phyloP scores from a whole-genome alignment of 2,797 vertebrate genomes.

The Agapornis canus region DNA sequence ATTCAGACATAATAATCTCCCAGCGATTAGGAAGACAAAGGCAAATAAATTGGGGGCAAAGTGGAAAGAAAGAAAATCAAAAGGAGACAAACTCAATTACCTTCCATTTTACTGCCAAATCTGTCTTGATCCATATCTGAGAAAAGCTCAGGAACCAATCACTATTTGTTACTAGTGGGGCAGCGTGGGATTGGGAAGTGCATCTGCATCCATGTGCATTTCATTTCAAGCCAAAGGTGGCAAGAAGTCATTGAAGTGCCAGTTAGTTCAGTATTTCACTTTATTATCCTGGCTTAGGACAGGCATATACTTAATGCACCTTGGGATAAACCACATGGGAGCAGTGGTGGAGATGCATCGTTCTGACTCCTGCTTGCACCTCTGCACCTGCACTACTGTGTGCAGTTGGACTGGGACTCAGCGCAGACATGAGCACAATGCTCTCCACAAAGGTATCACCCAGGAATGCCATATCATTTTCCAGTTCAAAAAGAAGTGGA shows the following conservation, averaged over 20 bases:
- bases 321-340: not conserved
- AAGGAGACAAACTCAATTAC: not conserved
- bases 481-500: not conserved
- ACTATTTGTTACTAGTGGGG: not conserved
- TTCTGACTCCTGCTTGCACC: not conserved
- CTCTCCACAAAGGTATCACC: not conserved
- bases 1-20: constrained; percentile 7
- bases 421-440: not conserved
- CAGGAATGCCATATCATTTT: not conserved
- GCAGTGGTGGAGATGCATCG: accelerated
- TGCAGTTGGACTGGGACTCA: not conserved
- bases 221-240: not conserved
- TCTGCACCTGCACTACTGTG: not conserved
- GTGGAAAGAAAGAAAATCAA: not conserved
- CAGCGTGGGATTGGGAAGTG: not conserved
- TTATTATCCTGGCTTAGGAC: not conserved
- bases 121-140: not conserved
- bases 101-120: not conserved
- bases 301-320: not conserved
- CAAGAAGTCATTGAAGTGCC: not conserved
- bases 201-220: accelerated
- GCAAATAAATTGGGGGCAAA: not conserved
- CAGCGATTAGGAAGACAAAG: not conserved
- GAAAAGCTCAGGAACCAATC: not conserved
- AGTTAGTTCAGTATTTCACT: not conserved